These are phyloP conservation scores for Thryonomys swinderianus DNA, from an alignment of 2,113 vertebrate genomes.

Conservation along the genomic window DNA sequence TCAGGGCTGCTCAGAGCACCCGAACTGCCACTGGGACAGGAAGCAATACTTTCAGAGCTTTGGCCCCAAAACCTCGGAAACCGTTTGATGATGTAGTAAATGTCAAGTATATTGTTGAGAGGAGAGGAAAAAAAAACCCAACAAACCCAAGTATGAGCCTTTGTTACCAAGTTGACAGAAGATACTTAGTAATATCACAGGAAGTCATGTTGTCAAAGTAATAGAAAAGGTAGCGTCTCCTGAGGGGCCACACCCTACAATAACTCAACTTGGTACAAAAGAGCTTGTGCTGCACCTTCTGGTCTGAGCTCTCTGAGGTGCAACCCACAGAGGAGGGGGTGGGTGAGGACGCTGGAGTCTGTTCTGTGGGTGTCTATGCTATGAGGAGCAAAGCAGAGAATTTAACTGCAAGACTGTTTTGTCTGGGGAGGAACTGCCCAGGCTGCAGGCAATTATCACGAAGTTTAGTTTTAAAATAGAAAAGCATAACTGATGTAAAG, in stretches of 20 bases:
- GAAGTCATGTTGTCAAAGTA: slow-evolving; percentile 84
- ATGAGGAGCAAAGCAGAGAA: background rate
- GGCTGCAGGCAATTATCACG: background rate
- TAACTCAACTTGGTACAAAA: slow-evolving; percentile 61
- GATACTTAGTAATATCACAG: slow-evolving; percentile 81
- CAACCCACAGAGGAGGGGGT: background rate
- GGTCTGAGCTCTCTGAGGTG: slow-evolving; percentile 15
- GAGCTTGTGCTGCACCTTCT: slow-evolving; percentile 34
- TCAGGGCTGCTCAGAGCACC: slow-evolving; percentile 6
- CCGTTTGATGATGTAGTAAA: slow-evolving; percentile 85
- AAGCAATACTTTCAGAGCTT: slow-evolving; percentile 81
- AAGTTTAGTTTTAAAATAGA: background rate
- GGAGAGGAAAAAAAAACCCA: slow-evolving; percentile 65
- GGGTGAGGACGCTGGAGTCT: background rate
- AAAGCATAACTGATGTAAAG: background rate
- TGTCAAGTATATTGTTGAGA: slow-evolving; percentile 84
- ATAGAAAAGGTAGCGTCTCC: slow-evolving; percentile 75
- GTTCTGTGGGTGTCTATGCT: background rate
- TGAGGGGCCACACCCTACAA: slow-evolving; percentile 74
- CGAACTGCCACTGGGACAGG: slow-evolving; percentile 64
- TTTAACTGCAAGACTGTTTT: slow-evolving; percentile 18
- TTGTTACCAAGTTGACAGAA: slow-evolving; percentile 80
- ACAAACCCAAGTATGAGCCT: slow-evolving; percentile 78
- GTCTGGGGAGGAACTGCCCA: background rate
- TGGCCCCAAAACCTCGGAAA: slow-evolving; percentile 87